phyloP scores from a whole-genome alignment of 2,113 vertebrate genomes.

The Pterocles burchelli region DNA sequence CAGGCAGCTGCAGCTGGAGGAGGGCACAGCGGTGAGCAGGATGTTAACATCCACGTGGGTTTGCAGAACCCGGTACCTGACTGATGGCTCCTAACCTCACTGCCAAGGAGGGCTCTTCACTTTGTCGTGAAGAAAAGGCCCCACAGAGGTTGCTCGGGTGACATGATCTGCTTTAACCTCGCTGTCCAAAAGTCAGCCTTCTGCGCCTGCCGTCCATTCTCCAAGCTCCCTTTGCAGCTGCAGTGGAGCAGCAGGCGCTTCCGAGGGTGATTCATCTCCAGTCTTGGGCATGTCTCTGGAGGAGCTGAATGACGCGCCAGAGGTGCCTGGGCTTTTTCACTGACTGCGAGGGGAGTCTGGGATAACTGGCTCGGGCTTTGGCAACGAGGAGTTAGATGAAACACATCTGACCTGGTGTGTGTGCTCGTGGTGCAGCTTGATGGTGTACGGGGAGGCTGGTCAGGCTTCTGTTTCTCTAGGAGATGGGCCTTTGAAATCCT shows the following conservation, averaged over 20 bases:
- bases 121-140: not conserved
- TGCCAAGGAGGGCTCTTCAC: not conserved
- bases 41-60: accelerated
- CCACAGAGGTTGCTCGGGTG: not conserved
- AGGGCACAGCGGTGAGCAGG: not conserved
- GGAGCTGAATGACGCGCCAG: accelerated
- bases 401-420: not conserved
- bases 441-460: not conserved
- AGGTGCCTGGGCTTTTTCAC: not conserved
- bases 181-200: not conserved
- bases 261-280: not conserved
- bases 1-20: not conserved
- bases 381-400: not conserved
- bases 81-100: not conserved
- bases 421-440: not conserved
- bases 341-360: not conserved
- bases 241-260: accelerated
- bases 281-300: not conserved
- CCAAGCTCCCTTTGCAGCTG: not conserved
- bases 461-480: not conserved
- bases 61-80: not conserved
- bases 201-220: not conserved
- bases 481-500: not conserved
- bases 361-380: not conserved
- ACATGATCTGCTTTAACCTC: not conserved